Base-by-base conservation (phyloP, 2,888 invertebrate genomes). In the Cerceris ruficornis region DNA sequence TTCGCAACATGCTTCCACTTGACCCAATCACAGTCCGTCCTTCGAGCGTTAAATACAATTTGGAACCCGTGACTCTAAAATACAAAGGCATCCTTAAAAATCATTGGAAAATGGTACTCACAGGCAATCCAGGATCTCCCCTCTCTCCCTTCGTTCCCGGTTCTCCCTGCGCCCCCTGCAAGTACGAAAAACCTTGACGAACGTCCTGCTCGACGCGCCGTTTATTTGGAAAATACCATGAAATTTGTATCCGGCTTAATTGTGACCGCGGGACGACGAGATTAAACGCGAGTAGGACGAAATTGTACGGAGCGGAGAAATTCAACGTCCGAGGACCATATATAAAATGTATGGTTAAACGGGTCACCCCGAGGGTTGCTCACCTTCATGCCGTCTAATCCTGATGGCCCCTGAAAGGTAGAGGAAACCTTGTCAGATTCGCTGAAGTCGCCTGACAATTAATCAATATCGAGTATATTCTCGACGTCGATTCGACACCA, bases 341-440 rank as follows among this genome's bases (percentile, higher is more conserved):
- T 74, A 74, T 72, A 62, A 75, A 83, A 81, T 41, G 52, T 84
- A 84, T 72, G 75, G 15, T 78, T 77, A 81, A 85, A 83, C 81
- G 84, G 82, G 78, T 81, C 81, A 76, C 74, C 85, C 85, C 85
- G 80, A 69, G 50, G 83, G 75, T 82, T 79, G 86, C 95, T 95
- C 94, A 98, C 98, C 96, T 98, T 98, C 97, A 98, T 98, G 93
- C 98, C 98, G 94, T 98, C 98, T 93, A 98, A 95, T 93, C 98
- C 98, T 82, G 98, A 96, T 87, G 97, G 96, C 92, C 98, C 98
- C 98, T 98, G 95, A 93, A 93, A 92, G 90, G 93, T 92, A 93
- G 93, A 94, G 94, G 93, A 94, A 94, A 90, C 84, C 87, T 93
- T 93, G 91, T 93, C 90, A 92, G 90, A 90, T 88, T 90, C 89